Conservation (phyloP, 2,797 vertebrate genomes). For the Cyclopterus lumpus region DNA sequence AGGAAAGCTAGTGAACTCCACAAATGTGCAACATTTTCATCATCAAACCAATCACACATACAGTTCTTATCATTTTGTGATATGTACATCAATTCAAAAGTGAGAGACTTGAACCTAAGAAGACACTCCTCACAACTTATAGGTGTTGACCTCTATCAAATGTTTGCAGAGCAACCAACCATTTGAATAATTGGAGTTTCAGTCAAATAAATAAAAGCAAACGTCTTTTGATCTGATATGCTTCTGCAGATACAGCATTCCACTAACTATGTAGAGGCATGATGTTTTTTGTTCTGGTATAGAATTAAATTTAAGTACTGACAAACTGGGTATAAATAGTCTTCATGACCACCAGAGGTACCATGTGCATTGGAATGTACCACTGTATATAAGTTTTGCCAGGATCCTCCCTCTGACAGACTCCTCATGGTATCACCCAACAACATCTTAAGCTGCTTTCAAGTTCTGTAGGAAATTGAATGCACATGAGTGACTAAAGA, state of each 20-base stretch:
- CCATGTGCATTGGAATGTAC: slow-evolving; percentile 51
- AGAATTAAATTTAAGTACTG: background rate
- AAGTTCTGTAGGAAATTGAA: slow-evolving; percentile 40
- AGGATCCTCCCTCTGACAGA: slow-evolving; percentile 13
- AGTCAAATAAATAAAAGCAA: background rate
- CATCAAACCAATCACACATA: background rate
- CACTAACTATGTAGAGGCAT: background rate
- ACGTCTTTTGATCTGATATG: background rate
- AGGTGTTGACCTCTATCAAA: background rate
- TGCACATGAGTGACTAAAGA: background rate
- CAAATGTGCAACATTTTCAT: background rate
- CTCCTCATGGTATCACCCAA: slow-evolving; percentile 60
- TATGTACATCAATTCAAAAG: background rate
- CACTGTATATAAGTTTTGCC: slow-evolving; percentile 42
- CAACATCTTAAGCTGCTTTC: slow-evolving; percentile 58
- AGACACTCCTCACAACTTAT: background rate
- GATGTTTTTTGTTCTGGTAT: background rate
- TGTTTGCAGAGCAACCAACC: background rate
- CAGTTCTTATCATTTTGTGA: background rate
- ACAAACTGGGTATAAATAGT: background rate
- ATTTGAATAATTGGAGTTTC: background rate
- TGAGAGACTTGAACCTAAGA: background rate
- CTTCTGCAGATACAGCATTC: background rate
- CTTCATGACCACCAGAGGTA: background rate
- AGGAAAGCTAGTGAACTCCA: background rate